These are phyloP conservation scores for Schrankia costaestrigalis DNA, from an alignment of 2,888 invertebrate species.

Conservation along the genomic window DNA sequence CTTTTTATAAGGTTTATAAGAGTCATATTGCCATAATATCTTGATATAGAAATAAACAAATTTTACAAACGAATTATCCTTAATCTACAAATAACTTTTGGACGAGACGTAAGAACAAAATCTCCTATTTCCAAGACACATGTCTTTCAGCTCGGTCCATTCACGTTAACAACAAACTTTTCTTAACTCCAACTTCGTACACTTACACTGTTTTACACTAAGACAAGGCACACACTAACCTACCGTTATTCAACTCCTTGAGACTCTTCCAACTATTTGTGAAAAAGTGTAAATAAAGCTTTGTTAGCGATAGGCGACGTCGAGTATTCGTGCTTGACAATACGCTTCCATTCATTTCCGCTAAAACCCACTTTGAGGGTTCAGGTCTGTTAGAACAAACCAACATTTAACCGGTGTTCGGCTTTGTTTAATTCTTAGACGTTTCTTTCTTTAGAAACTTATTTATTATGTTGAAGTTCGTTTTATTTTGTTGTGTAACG, in stretches of 20 bases:
- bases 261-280: slow-evolving; percentile 49
- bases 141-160: slow-evolving; percentile 12
- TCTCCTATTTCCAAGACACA: background rate
- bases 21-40: too few relatives aligned
- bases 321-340: slow-evolving; percentile 53
- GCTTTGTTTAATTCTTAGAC: slow-evolving; percentile 31
- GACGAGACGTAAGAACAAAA: too few relatives aligned
- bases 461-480: too few relatives aligned
- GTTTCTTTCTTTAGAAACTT: slow-evolving; percentile 20
- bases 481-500: slow-evolving; percentile 16
- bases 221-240: slow-evolving; percentile 13
- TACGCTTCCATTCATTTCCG: slow-evolving; percentile 62
- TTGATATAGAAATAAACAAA: too few relatives aligned
- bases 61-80: too few relatives aligned
- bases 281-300: slow-evolving; percentile 65
- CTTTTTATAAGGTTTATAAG: too few relatives aligned
- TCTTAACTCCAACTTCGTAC: slow-evolving; percentile 11
- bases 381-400: slow-evolving; percentile 40
- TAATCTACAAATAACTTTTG: too few relatives aligned
- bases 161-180: slow-evolving; percentile 20
- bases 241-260: slow-evolving; percentile 34
- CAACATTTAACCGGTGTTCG: slow-evolving; percentile 33
- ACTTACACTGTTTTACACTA: slow-evolving; percentile 16
- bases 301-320: slow-evolving; percentile 63
- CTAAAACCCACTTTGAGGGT: slow-evolving; percentile 50